Evolutionary conservation across 1,140 invertebrate genomes (phyloP).

Genomic region (Atopsyche davidsoni): DNA sequence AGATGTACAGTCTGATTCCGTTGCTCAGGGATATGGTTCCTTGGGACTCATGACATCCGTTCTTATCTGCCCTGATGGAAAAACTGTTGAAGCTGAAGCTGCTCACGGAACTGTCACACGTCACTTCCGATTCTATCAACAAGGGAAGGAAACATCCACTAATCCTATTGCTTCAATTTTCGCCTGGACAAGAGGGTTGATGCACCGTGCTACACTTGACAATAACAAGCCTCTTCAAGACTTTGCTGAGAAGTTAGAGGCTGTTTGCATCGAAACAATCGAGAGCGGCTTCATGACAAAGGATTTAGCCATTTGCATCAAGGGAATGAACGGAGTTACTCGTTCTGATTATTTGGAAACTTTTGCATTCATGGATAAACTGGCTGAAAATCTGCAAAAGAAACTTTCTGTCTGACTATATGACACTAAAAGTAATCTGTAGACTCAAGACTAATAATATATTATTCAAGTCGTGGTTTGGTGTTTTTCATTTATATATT

Average conservation of each 20-base stretch:
- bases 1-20: constrained; percentile 96
- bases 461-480: constrained; percentile 1
- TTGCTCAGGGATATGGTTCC: constrained; percentile 92
- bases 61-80: constrained; percentile 90
- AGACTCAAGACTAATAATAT: constrained; percentile 11
- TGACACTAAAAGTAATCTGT: constrained; percentile 21
- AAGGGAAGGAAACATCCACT: constrained; percentile 95
- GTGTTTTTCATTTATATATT: constrained; percentile 5
- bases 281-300: constrained; percentile 97
- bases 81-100: constrained; percentile 95
- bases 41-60: constrained; percentile 95
- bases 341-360: constrained; percentile 92
- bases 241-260: constrained; percentile 81
- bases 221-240: constrained; percentile 68
- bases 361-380: constrained; percentile 94
- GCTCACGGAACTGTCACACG: constrained; percentile 97
- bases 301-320: constrained; percentile 97
- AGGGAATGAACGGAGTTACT: constrained; percentile 80
- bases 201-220: constrained; percentile 91
- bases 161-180: constrained; percentile 99
- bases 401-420: constrained; percentile 50
- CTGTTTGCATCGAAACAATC: constrained; percentile 90
- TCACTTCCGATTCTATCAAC: constrained; percentile 89
- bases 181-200: constrained; percentile 90
- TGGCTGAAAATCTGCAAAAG: constrained; percentile 86